Conservation (phyloP, 2,113 vertebrate species). For the Zapornia atra region DNA sequence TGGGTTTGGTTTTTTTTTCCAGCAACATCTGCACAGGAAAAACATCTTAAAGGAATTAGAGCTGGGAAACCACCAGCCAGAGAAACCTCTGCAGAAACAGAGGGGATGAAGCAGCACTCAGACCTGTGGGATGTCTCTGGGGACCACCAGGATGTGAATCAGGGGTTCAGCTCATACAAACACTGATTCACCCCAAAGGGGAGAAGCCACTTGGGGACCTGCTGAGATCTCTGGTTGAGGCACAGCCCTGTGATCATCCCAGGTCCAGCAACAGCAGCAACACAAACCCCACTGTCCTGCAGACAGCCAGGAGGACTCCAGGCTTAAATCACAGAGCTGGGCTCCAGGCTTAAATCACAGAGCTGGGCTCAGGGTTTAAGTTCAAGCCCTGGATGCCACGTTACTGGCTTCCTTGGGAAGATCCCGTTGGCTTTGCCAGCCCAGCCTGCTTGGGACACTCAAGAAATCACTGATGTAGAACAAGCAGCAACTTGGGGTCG, state of each 20-base stretch:
- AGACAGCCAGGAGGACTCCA: background rate
- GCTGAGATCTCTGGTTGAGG: background rate
- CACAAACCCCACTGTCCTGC: accelerated
- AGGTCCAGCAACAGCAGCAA: background rate
- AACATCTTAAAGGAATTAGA: background rate
- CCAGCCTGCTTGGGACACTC: background rate
- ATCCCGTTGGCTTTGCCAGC: accelerated
- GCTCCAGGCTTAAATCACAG: background rate
- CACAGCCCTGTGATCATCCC: accelerated
- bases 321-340: background rate
- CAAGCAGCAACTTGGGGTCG: background rate
- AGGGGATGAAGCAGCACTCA: background rate
- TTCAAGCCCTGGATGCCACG: background rate
- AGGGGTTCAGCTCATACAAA: background rate
- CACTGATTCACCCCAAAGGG: background rate
- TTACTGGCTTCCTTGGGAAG: background rate
- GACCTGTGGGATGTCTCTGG: background rate
- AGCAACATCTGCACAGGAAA: conserved; percentile 40
- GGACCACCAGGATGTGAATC: too few species aligned
- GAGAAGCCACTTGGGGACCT: background rate
- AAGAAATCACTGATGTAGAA: too few species aligned
- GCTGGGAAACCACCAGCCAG: background rate
- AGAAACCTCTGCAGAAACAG: background rate
- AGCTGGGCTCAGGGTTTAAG: background rate
- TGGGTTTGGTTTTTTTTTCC: background rate